A percentile compares a stretch with the other conserved stretches of the same genome.
Conservation (phyloP, 2,797 vertebrate genomes). For the Euthynnus affinis region DNA sequence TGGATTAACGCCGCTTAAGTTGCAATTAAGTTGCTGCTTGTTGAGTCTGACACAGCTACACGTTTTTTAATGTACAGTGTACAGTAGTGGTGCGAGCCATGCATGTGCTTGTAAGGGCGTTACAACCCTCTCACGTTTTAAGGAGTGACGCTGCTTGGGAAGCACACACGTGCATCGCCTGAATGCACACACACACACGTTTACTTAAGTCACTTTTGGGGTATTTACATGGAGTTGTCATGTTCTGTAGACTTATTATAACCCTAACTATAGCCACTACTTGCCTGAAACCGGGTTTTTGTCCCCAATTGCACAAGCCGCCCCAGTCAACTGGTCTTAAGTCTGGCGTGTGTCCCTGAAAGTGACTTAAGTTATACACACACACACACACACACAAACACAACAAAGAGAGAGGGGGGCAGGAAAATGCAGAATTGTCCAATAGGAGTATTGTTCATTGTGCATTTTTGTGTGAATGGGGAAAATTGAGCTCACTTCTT, state of each 20-base stretch:
- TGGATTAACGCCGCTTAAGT: accelerated
- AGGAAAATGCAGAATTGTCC: neutral
- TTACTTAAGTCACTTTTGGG: no score
- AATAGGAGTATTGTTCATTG: neutral
- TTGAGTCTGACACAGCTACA: neutral
- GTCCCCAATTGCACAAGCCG: no score
- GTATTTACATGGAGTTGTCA: no score
- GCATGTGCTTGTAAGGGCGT: conserved; percentile 32
- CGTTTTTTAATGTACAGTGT: neutral
- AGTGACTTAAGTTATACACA: no score
- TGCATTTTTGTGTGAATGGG: conserved; percentile 11
- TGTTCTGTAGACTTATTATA: no score
- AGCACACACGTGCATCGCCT: conserved; percentile 29
- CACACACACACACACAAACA: neutral
- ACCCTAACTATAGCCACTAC: no score
- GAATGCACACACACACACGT: neutral
- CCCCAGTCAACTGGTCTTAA: no score
- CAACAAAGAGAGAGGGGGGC: neutral
- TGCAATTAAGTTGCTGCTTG: neutral
- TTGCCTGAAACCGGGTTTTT: no score
- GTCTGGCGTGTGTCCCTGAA: no score
- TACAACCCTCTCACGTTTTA: conserved; percentile 42
- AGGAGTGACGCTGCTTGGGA: conserved; percentile 15
- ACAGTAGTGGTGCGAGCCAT: conserved; percentile 5
- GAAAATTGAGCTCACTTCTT: conserved; percentile 2